phyloP scores from a whole-genome alignment of 2,797 vertebrate species.

The Hippopotamyrus pictus region DNA sequence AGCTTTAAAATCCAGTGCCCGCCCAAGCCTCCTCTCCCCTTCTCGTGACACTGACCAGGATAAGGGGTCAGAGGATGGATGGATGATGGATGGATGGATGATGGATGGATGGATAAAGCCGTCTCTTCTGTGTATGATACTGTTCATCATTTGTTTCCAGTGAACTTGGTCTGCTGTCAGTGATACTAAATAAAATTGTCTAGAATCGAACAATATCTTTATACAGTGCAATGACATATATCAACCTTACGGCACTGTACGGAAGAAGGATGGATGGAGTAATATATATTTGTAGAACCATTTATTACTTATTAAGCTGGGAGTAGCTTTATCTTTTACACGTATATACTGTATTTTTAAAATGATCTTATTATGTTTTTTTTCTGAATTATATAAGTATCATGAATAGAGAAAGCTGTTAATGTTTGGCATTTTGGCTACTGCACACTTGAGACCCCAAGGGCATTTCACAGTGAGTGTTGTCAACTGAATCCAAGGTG shows the following conservation, averaged over 20 bases:
- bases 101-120: not conserved
- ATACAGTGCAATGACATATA: not conserved
- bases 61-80: not conserved
- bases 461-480: not conserved
- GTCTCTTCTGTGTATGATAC: not conserved
- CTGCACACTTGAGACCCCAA: not conserved
- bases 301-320: not conserved
- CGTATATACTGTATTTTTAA: not conserved
- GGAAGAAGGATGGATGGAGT: not conserved
- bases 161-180: not conserved
- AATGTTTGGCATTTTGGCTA: not conserved
- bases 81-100: not conserved
- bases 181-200: not conserved
- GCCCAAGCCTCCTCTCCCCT: not conserved
- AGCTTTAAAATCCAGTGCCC: not conserved
- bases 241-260: not conserved
- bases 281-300: not conserved
- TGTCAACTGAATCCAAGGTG: not conserved
- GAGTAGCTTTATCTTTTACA: not conserved
- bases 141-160: not conserved
- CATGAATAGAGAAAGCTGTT: not conserved
- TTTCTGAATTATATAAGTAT: not conserved
- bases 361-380: not conserved
- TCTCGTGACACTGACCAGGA: not conserved
- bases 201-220: not conserved